These are phyloP conservation scores for Chloromyia formosa DNA, from an alignment of 2,888 invertebrate genomes.

Conservation along the genomic window DNA sequence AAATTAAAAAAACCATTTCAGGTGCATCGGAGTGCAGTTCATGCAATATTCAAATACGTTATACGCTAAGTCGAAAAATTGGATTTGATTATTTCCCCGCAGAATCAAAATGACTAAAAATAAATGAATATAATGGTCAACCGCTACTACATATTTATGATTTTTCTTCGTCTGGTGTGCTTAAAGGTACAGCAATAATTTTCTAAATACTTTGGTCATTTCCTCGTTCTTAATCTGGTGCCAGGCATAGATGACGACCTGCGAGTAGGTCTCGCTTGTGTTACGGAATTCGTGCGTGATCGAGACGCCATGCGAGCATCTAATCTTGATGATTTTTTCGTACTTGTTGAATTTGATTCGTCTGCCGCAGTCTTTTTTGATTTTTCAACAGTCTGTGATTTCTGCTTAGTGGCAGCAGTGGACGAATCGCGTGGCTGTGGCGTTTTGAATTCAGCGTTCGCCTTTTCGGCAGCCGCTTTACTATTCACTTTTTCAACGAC, in stretches of 20 bases:
- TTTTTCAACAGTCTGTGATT: not conserved
- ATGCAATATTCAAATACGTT: no score
- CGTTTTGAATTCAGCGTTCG: no score
- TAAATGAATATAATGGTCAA: no score
- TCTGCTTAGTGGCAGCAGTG: not conserved
- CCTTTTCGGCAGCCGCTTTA: not conserved
- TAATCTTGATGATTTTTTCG: not conserved
- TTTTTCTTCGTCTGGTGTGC: no score
- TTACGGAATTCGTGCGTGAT: not conserved
- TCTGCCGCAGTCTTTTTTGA: not conserved
- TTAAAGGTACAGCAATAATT: not conserved
- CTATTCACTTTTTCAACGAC: not conserved
- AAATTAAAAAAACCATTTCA: no score
- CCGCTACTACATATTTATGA: no score
- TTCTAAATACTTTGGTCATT: conserved; percentile 3
- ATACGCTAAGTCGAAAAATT: no score
- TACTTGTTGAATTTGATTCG: not conserved
- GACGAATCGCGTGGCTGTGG: no score
- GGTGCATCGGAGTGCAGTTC: no score
- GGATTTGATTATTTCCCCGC: no score
- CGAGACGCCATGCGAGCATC: not conserved
- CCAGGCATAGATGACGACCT: no score
- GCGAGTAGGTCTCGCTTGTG: not conserved
- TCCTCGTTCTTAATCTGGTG: not conserved
- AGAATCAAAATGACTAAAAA: no score